Evolutionary conservation across 2,888 invertebrate genomes (phyloP).

Genomic region (Limenitis camilla): DNA sequence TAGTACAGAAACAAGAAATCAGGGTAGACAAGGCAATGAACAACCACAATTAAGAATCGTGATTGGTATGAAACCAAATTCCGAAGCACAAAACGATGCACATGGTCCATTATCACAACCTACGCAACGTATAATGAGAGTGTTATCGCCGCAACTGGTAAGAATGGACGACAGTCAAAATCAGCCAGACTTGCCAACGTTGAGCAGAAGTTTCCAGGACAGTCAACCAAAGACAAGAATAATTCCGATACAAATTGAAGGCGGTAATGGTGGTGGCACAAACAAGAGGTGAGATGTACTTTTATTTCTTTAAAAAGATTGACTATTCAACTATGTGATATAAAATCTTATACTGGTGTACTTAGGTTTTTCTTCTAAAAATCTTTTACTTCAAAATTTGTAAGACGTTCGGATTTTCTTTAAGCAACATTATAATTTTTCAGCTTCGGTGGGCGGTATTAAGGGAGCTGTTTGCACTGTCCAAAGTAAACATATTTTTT

Average conservation of each 20-base stretch:
- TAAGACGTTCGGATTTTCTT: neutral
- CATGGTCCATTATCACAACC: conserved; percentile 57
- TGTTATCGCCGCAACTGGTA: conserved; percentile 68
- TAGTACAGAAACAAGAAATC: conserved; percentile 49
- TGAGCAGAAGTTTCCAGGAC: conserved; percentile 55
- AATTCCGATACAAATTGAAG: conserved; percentile 78
- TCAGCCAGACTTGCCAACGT: conserved; percentile 53
- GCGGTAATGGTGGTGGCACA: conserved; percentile 48
- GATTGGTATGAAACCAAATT: conserved; percentile 59
- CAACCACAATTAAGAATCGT: conserved; percentile 64
- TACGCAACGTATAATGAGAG: conserved; percentile 71
- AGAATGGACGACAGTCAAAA: conserved; percentile 56
- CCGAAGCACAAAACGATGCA: conserved; percentile 32
- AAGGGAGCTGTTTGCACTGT: conserved; percentile 57
- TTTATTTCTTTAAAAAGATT: neutral
- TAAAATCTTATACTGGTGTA: neutral
- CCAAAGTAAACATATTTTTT: conserved; percentile 66
- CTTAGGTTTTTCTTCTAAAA: no score
- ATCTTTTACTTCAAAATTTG: neutral
- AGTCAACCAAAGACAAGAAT: conserved; percentile 70
- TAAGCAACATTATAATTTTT: conserved; percentile 35
- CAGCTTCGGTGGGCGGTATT: conserved; percentile 73
- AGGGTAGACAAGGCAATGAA: conserved; percentile 41
- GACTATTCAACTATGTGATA: neutral
- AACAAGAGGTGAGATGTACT: conserved; percentile 52